These are phyloP conservation scores for Drosophila parabipectinata DNA, from an alignment of 1,140 invertebrate species.

Conservation along the genomic window DNA sequence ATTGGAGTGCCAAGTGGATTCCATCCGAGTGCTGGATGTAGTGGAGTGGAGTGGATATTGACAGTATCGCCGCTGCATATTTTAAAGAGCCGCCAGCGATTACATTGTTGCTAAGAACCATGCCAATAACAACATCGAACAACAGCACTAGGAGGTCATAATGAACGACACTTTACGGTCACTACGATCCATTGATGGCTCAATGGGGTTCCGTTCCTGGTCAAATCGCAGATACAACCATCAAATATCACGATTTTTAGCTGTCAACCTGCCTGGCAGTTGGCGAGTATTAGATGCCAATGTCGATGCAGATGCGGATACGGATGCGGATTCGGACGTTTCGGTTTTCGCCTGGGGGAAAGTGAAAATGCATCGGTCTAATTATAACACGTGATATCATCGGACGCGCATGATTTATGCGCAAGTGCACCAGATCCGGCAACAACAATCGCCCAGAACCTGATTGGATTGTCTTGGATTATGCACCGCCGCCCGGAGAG, in stretches of 20 bases:
- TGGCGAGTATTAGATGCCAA: not conserved
- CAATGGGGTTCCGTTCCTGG: constrained; percentile 47
- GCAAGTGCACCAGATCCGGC: constrained; percentile 59
- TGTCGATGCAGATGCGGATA: constrained; percentile 20
- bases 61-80: constrained; percentile 64
- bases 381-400: constrained; percentile 79
- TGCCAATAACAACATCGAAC: constrained; percentile 18
- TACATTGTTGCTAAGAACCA: constrained; percentile 58
- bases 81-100: constrained; percentile 73
- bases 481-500: constrained; percentile 15
- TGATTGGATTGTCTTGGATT: constrained; percentile 43
- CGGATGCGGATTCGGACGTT: constrained; percentile 16
- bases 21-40: constrained; percentile 14
- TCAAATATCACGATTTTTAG: constrained; percentile 80
- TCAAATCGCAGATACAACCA: constrained; percentile 59
- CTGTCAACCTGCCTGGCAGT: constrained; percentile 37
- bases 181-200: constrained; percentile 48
- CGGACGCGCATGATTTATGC: constrained; percentile 63
- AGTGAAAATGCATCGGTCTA: constrained; percentile 79
- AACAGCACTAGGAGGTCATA: constrained; percentile 52
- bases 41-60: constrained; percentile 44
- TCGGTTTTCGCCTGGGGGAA: constrained; percentile 42
- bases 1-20: constrained; percentile 44
- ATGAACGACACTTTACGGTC: constrained; percentile 74
- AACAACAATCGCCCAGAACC: constrained; percentile 39